Evolutionary conservation across 2,888 invertebrate species (phyloP).

Genomic region (Toxonevra muliebris): DNA sequence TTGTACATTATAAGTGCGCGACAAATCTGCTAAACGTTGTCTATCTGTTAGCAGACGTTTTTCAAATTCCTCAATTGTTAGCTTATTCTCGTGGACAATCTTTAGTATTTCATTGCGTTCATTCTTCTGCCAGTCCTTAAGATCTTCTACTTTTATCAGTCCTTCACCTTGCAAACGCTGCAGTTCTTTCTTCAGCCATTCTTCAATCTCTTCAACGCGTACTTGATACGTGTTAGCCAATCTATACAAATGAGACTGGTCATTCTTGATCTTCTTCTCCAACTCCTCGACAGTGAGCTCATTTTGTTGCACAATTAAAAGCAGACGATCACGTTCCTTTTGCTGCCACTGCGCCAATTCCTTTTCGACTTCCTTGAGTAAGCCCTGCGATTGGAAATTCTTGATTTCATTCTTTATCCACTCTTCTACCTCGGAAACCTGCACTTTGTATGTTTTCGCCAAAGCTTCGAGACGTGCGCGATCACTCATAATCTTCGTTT

Average conservation of each 20-base stretch:
- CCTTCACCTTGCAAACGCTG: constrained; percentile 56
- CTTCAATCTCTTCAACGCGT: constrained; percentile 57
- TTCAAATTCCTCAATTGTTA: constrained; percentile 60
- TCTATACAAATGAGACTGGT: constrained; percentile 54
- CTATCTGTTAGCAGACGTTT: constrained; percentile 54
- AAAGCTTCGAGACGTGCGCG: constrained; percentile 54
- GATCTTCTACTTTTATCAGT: constrained; percentile 56
- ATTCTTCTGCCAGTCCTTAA: constrained; percentile 58
- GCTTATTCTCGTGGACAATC: constrained; percentile 55
- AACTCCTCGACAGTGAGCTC: constrained; percentile 58
- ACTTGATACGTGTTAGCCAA: constrained; percentile 59
- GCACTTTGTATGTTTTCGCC: constrained; percentile 57
- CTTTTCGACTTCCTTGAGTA: constrained; percentile 57
- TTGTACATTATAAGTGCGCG: constrained; percentile 57
- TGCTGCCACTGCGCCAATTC: constrained; percentile 59
- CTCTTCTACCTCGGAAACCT: constrained; percentile 59
- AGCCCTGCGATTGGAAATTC: constrained; percentile 56
- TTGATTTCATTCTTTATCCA: constrained; percentile 59
- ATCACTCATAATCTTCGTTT: constrained; percentile 56
- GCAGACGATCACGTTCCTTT: constrained; percentile 57
- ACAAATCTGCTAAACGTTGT: constrained; percentile 53
- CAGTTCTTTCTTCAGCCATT: constrained; percentile 60
- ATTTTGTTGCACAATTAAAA: constrained; percentile 53
- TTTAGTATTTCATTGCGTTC: constrained; percentile 54
- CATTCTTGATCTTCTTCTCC: constrained; percentile 56